Base-by-base conservation (phyloP, 2,797 vertebrate genomes). In the Phrynocephalus vlangalii region DNA sequence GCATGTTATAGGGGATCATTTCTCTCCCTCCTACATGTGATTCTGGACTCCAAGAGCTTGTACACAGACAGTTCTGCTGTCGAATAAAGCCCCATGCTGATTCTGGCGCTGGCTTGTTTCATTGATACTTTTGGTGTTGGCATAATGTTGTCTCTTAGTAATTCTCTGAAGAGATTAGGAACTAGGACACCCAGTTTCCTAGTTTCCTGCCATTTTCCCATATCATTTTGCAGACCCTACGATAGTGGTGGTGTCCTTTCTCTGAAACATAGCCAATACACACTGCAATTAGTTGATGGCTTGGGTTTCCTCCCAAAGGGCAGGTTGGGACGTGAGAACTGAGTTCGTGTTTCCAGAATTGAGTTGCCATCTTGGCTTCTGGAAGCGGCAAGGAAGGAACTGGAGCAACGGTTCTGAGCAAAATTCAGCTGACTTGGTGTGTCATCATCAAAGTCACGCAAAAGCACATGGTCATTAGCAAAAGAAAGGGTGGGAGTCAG, bases 11-110 rank as follows among this genome's bases (percentile, higher is more conserved):
- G 44, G 16, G 44, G 16, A 20, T 20, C 66, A 76, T 26, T 85
- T 6, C n/a, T 52, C 48, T 63, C 15, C 84, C 68, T 18, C 70
- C 76, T 87, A 52, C 73, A 60, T 30, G 83, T 71, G 50, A 68
- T 33, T 56, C 0, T 20, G 3, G 26, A 50, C 44, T 3, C 15
- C 48, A 6, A 2, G 52, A 33, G 5, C 3, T 38, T 81, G 63
- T 38, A 24, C n/a, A 9, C 56, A 9, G 20, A 2, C 1, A 26
- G 38, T 13, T 81, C 2, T 50, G 1, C 0, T 48, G 28, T 0
- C 0, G n/a, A 44, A 56, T 87, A 71, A 78, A 70, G 20, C n/a
- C 24, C 24, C 90, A 6, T 88, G 3, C 33, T 87, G 56, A 44
- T 22, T 24, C 0, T 0, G 10, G 0, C 0, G 10, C 3, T 44